phyloP scores from a whole-genome alignment of 2,797 vertebrate genomes.

The Echiichthys vipera region DNA sequence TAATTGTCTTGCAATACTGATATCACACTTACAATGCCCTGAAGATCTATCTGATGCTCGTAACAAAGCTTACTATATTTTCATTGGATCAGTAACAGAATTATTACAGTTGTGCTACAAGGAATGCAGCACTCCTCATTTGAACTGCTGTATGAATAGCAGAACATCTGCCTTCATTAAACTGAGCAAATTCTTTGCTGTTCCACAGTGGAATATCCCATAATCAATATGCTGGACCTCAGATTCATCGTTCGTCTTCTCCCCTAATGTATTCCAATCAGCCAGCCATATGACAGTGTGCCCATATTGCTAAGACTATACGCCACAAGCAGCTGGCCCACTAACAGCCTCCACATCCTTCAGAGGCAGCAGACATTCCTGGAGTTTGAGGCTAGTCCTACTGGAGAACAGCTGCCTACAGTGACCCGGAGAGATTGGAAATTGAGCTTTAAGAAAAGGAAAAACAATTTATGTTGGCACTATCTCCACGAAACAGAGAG shows the following conservation, averaged over 20 bases:
- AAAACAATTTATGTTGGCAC: slow-evolving; percentile 75
- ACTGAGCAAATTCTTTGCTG: slow-evolving; percentile 23
- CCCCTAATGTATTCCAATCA: slow-evolving; percentile 50
- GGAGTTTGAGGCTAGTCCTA: slow-evolving; percentile 63
- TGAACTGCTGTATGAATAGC: slow-evolving; percentile 3
- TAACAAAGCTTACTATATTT: slow-evolving; percentile 1
- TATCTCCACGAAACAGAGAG: slow-evolving; percentile 61
- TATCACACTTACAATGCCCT: neutral
- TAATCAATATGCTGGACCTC: slow-evolving; percentile 66
- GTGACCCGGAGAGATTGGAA: slow-evolving; percentile 78
- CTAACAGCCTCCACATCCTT: slow-evolving; percentile 53
- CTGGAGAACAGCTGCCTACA: slow-evolving; percentile 82
- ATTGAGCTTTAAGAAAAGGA: slow-evolving; percentile 82
- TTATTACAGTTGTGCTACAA: slow-evolving; percentile 33
- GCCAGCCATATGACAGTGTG: slow-evolving; percentile 49
- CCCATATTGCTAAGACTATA: slow-evolving; percentile 63
- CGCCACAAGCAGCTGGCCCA: slow-evolving; percentile 39
- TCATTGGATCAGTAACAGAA: slow-evolving; percentile 13
- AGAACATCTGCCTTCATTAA: slow-evolving; percentile 70
- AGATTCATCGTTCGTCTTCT: slow-evolving; percentile 53
- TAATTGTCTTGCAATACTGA: slow-evolving; percentile 4
- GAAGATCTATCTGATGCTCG: neutral
- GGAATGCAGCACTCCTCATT: neutral
- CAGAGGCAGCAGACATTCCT: slow-evolving; percentile 53
- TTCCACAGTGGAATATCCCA: slow-evolving; percentile 35